Conservation (phyloP, 2,113 vertebrate genomes). For the Poeciliopsis retropinna region DNA sequence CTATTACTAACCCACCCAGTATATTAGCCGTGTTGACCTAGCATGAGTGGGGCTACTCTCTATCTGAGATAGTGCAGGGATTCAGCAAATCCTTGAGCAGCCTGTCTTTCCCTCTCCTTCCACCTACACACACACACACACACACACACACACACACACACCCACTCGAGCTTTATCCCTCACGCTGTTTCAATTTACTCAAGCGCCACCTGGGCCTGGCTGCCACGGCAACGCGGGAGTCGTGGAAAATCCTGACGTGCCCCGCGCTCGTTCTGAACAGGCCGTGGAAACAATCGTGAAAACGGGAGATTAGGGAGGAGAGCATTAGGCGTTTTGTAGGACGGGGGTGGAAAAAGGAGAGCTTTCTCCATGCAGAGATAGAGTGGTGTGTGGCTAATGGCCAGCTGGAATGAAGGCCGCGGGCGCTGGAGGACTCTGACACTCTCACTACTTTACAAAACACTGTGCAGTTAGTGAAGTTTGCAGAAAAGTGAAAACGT, state of each 20-base stretch:
- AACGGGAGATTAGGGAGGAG: slow-evolving; percentile 72
- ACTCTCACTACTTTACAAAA: too few species aligned
- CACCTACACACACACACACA: not conserved
- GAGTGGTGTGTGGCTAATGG: slow-evolving; percentile 67
- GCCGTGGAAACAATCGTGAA: slow-evolving; percentile 80
- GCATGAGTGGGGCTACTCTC: slow-evolving; percentile 69
- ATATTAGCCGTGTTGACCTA: slow-evolving; percentile 72
- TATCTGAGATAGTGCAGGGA: slow-evolving; percentile 69
- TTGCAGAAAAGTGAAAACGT: too few species aligned
- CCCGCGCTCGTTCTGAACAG: slow-evolving; percentile 66
- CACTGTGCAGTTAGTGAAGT: too few species aligned
- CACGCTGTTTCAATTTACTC: slow-evolving; percentile 79
- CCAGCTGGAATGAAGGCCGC: slow-evolving; percentile 55
- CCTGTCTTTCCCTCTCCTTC: slow-evolving; percentile 28
- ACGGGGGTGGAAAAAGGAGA: slow-evolving; percentile 49
- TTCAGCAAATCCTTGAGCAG: slow-evolving; percentile 77
- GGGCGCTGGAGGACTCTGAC: slow-evolving; percentile 33
- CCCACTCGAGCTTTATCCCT: slow-evolving; percentile 71
- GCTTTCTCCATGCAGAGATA: slow-evolving; percentile 59
- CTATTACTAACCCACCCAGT: slow-evolving; percentile 51
- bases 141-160: not conserved
- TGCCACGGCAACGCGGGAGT: slow-evolving; percentile 74
- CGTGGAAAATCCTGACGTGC: slow-evolving; percentile 74
- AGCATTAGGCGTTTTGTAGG: slow-evolving; percentile 69
- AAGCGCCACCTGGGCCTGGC: slow-evolving; percentile 76